These are phyloP conservation scores for Scylla paramamosain DNA, from an alignment of 1,140 invertebrate species.

Conservation along the genomic window DNA sequence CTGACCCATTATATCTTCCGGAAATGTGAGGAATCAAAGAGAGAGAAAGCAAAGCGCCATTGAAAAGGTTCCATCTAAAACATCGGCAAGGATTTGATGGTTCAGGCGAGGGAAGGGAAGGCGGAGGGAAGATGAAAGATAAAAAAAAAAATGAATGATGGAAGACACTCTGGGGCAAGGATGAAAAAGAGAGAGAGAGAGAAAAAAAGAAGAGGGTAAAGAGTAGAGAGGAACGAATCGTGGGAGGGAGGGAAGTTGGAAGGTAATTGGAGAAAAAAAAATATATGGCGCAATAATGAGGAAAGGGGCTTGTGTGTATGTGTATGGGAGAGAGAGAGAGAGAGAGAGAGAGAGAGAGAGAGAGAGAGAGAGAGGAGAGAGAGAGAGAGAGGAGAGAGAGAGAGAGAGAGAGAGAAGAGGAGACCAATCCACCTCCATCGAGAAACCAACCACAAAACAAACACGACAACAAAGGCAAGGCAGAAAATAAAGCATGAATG, in stretches of 20 bases:
- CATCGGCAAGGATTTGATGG: no score
- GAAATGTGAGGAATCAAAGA: no score
- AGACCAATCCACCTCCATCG: not conserved
- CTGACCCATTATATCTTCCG: no score
- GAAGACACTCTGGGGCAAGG: not conserved
- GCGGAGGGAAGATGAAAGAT: not conserved
- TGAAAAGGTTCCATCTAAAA: no score
- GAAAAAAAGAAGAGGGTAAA: not conserved
- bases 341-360: slow-evolving; percentile 27
- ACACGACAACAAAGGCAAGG: not conserved
- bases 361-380: not conserved
- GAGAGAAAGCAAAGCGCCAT: no score
- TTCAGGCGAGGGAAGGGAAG: not conserved
- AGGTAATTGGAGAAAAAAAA: not conserved
- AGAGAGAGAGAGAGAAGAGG: not conserved
- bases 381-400: not conserved
- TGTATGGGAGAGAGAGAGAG: not conserved
- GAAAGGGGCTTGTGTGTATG: no score
- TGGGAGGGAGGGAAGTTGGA: not conserved
- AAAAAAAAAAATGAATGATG: not conserved
- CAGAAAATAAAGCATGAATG: no score
- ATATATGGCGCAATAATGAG: no score
- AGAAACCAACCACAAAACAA: not conserved
- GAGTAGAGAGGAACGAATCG: no score
- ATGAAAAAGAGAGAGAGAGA: slow-evolving; percentile 29